Percentiles rank a stretch among this genome's conserved stretches.
Conservation (phyloP, 2,113 vertebrate species). For the Sinocyclocheilus anophthalmus region DNA sequence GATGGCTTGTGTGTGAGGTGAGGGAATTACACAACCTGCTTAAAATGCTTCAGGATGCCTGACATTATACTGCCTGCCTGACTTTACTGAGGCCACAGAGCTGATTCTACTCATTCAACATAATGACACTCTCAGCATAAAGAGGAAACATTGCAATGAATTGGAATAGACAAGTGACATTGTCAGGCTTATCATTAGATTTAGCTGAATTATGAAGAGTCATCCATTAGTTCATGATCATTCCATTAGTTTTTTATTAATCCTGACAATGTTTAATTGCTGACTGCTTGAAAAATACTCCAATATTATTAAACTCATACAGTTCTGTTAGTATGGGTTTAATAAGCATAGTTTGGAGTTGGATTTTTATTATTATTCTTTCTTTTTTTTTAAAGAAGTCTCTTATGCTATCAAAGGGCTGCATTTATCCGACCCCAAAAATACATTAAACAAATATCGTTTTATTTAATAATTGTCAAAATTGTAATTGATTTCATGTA, state of each 20-base stretch:
- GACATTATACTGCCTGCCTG: constrained; percentile 13
- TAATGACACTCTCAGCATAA: not conserved
- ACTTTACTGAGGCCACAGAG: not conserved
- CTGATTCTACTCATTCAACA: not conserved
- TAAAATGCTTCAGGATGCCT: constrained; percentile 47
- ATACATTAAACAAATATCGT: not conserved
- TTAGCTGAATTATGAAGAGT: not conserved
- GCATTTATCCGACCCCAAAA: not conserved
- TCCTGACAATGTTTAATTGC: not conserved
- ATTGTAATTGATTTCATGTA: too few relatives aligned
- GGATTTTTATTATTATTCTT: too few relatives aligned
- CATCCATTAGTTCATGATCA: too few relatives aligned
- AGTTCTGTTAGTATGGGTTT: not conserved
- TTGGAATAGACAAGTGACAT: not conserved
- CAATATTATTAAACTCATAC: not conserved
- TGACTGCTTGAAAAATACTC: not conserved
- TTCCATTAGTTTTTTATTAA: not conserved
- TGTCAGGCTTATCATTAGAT: not conserved
- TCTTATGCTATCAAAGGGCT: not conserved
- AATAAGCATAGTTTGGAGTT: not conserved
- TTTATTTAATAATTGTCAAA: too few relatives aligned
- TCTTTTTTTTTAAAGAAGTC: not conserved
- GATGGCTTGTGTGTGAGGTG: constrained; percentile 31
- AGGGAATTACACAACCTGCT: constrained; percentile 50
- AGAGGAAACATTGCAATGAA: not conserved